Evolutionary conservation across 2,888 invertebrate genomes (phyloP), one percentile per base, ranked within the genome.

Genomic region (Latrodectus hesperus): DNA sequence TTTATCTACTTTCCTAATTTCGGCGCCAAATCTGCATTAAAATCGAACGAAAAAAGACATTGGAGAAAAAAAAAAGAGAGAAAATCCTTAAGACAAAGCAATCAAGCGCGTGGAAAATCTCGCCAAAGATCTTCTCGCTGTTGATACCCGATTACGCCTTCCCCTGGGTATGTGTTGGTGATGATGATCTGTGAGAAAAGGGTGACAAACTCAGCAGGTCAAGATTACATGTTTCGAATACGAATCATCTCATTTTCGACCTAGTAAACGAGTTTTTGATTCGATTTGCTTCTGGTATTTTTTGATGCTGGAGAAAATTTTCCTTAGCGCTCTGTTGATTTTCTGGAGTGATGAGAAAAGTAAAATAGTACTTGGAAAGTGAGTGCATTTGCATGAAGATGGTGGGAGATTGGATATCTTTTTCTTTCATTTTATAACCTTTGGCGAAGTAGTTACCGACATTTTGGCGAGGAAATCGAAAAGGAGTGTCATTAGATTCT

Each of bases 221-320:
- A 10, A 75, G 82, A 82, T 82, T 82, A 75, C 75, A 49, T 82
- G 82, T 75, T 70, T 55, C 49, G 82, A 82, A 82, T 82, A 82
- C 75, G 74, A 75, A 82, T 70, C 68, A 22, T n/a, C 68, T 68
- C 49, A 55, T 70, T 75, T 82, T 82, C 38, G 12, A 82, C 82
- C 82, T 49, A 82, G 55, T 82, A 75, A 82, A 75, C 82, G 82
- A 82, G 70, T 75, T 82, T 72, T 80, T 52, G 60, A 60, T 60
- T 60, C 60, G 60, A 60, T 60, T 60, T 60, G 60, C 14, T n/a
- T 12, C n/a, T n/a, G 60, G 60, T 60, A 16, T n/a, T n/a, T n/a
- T 12, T 12, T 60, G 9, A n/a, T n/a, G n/a, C 60, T 60, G 12
- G 60, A n/a, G 12, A 60, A n/a, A n/a, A 60, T 60, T 16, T 60